phyloP scores from a whole-genome alignment of 1,140 invertebrate species.

The Goniozus legneri region DNA sequence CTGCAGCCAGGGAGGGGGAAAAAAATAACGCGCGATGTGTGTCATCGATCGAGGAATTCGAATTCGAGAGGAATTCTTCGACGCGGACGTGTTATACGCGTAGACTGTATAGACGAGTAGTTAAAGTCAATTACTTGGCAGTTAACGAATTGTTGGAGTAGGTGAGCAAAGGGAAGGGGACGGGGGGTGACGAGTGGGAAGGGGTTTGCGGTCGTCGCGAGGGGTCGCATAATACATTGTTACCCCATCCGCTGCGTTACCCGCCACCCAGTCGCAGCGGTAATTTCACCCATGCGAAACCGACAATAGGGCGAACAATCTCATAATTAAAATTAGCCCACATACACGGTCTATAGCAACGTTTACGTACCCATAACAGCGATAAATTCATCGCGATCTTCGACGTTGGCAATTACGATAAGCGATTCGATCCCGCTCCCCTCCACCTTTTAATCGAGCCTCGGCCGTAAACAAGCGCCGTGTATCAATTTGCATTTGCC shows the following conservation, averaged over 20 bases:
- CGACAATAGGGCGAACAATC: constrained; percentile 35
- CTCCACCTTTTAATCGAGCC: too few species aligned
- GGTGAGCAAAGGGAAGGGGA: constrained; percentile 10
- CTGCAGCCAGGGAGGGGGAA: too few species aligned
- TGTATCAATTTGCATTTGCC: too few species aligned
- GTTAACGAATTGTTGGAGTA: constrained; percentile 51
- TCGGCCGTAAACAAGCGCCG: too few species aligned
- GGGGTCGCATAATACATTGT: constrained; percentile 50
- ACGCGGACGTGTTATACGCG: too few species aligned
- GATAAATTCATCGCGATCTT: too few species aligned
- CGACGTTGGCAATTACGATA: too few species aligned
- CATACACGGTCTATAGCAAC: too few species aligned
- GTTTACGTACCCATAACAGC: too few species aligned
- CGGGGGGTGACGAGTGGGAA: constrained; percentile 21
- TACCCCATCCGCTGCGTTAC: constrained; percentile 37
- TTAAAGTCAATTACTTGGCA: constrained; percentile 44
- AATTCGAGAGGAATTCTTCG: constrained; percentile 18
- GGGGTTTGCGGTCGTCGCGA: constrained; percentile 41
- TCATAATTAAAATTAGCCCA: constrained; percentile 47
- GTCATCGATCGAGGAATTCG: not conserved
- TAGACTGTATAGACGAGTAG: constrained; percentile 6
- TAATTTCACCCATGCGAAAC: constrained; percentile 32
- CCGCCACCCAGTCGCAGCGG: constrained; percentile 23
- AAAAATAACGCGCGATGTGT: not conserved
- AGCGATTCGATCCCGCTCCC: too few species aligned